These are phyloP conservation scores for Antennarius maculatus DNA, from an alignment of 2,797 vertebrate species.

Conservation along the genomic window DNA sequence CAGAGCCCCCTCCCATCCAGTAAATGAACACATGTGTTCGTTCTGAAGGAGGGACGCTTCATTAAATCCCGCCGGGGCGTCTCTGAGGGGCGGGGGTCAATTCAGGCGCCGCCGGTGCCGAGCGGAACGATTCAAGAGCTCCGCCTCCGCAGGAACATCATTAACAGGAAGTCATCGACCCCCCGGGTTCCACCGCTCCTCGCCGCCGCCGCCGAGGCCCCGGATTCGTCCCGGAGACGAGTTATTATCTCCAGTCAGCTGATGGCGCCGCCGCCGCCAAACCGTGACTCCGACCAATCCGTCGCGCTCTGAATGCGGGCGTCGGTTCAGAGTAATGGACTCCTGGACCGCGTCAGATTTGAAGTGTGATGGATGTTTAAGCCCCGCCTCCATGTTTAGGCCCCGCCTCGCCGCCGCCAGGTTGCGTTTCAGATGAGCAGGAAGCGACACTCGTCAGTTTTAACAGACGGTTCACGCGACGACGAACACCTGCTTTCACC, in stretches of 20 bases:
- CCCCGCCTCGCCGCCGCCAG: no score
- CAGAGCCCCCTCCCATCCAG: background rate
- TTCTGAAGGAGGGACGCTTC: slow-evolving; percentile 1
- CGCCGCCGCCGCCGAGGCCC: background rate
- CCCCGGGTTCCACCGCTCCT: background rate
- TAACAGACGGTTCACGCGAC: background rate
- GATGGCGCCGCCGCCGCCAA: no score
- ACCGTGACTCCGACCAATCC: background rate
- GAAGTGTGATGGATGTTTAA: slow-evolving; percentile 50
- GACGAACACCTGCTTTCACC: background rate
- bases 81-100: slow-evolving; percentile 49
- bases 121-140: slow-evolving; percentile 66
- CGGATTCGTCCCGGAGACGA: slow-evolving; percentile 43
- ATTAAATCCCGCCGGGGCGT: slow-evolving; percentile 52
- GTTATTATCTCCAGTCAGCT: slow-evolving; percentile 20
- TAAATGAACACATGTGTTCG: background rate
- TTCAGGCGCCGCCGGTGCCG: slow-evolving; percentile 31
- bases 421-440: background rate
- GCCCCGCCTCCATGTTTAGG: background rate
- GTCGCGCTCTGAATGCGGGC: slow-evolving; percentile 27
- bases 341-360: slow-evolving; percentile 49
- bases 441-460: slow-evolving; percentile 34
- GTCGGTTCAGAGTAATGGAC: slow-evolving; percentile 42
- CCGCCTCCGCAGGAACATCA: slow-evolving; percentile 34
- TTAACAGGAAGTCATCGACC: slow-evolving; percentile 47